Percentiles rank a stretch among this genome's conserved stretches.
Evolutionary conservation across 2,113 vertebrate genomes (phyloP).

Genomic region (Paracanthobrama guichenoti): DNA sequence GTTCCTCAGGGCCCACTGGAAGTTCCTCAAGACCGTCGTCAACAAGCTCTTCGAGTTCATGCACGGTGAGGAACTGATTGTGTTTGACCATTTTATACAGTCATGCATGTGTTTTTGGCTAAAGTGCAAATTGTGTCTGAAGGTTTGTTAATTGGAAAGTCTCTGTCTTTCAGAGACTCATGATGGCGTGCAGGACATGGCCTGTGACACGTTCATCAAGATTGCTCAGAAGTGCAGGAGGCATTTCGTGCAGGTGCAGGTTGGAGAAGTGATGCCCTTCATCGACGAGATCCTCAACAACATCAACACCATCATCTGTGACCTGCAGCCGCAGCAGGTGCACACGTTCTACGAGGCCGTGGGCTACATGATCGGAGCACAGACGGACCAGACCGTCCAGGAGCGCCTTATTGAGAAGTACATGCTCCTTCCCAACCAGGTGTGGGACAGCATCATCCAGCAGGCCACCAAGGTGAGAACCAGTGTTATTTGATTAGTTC

Average conservation of each 20-base stretch:
- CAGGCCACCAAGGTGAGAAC: slow-evolving; percentile 93
- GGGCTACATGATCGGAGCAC: slow-evolving; percentile 95
- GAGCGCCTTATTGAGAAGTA: slow-evolving; percentile 97
- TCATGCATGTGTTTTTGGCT: neutral
- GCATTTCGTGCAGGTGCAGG: slow-evolving; percentile 95
- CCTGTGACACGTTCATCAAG: slow-evolving; percentile 97
- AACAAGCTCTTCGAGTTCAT: slow-evolving; percentile 98
- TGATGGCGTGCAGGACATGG: slow-evolving; percentile 96
- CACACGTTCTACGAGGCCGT: slow-evolving; percentile 96
- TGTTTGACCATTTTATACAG: neutral
- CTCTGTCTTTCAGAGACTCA: slow-evolving; percentile 85
- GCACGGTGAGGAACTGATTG: slow-evolving; percentile 81
- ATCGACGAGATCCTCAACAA: slow-evolving; percentile 97
- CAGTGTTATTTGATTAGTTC: neutral
- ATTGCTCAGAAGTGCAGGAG: slow-evolving; percentile 95
- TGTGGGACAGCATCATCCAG: slow-evolving; percentile 98
- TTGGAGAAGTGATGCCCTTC: slow-evolving; percentile 97
- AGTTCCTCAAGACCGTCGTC: slow-evolving; percentile 95
- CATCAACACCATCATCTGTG: slow-evolving; percentile 97
- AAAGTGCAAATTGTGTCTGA: neutral
- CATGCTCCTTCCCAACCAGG: slow-evolving; percentile 95
- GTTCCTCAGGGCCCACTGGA: slow-evolving; percentile 95
- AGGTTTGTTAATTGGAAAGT: neutral
- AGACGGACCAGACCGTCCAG: slow-evolving; percentile 91
- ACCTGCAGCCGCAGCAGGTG: slow-evolving; percentile 96